Evolutionary conservation across 2,888 invertebrate species (phyloP).

Genomic region (Lasioglossum vierecki): DNA sequence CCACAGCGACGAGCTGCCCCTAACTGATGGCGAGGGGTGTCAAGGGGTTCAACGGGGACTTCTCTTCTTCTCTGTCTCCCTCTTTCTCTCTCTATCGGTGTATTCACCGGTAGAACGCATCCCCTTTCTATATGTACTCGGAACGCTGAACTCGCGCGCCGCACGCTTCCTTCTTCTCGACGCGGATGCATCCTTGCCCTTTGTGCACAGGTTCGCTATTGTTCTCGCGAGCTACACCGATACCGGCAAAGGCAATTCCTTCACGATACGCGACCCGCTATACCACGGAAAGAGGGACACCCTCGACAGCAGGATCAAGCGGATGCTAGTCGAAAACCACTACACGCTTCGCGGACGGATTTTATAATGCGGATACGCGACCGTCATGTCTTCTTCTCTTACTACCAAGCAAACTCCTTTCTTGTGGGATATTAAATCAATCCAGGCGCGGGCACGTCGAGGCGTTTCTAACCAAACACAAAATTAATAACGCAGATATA

Average conservation of each 20-base stretch:
- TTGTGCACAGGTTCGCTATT: constrained; percentile 49
- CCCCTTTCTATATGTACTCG: constrained; percentile 24
- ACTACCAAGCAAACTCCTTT: neutral
- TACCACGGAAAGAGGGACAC: neutral
- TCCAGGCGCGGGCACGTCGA: neutral
- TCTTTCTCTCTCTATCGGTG: neutral
- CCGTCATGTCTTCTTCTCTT: neutral
- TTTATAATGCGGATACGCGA: constrained; percentile 18
- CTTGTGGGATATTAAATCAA: neutral
- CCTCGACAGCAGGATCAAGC: neutral
- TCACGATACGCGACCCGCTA: constrained; percentile 12
- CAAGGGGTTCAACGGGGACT: neutral
- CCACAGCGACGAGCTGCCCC: neutral
- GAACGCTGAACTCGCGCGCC: constrained; percentile 50
- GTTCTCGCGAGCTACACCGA: constrained; percentile 40
- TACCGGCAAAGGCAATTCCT: constrained; percentile 45
- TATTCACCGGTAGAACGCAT: constrained; percentile 26
- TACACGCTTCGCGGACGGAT: neutral
- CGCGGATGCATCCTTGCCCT: constrained; percentile 56
- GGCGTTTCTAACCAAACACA: too few species aligned
- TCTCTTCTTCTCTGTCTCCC: neutral
- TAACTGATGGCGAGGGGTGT: neutral
- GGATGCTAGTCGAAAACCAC: neutral
- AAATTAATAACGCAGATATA: too few species aligned
- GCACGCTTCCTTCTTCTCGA: constrained; percentile 56